These are phyloP conservation scores for Channallabes apus DNA, from an alignment of 2,797 vertebrate genomes.

Conservation along the genomic window DNA sequence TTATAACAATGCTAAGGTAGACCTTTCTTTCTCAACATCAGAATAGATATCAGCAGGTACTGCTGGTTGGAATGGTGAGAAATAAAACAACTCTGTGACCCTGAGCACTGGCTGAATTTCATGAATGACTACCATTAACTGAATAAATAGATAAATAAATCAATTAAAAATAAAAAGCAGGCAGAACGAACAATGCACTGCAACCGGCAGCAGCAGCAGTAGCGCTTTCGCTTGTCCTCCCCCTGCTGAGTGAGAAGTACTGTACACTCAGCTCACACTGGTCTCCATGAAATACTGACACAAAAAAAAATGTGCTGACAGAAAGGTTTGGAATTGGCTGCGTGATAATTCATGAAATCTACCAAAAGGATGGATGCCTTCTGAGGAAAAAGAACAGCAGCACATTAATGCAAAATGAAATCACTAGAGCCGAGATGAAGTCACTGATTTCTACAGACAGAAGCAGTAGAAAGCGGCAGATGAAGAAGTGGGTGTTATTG, in stretches of 20 bases:
- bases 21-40: not conserved
- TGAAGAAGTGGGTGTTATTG: not conserved
- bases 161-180: not conserved
- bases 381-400: not conserved
- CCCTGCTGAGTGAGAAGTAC: not conserved
- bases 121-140: constrained; percentile 18
- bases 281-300: not conserved
- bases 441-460: not conserved
- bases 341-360: not conserved
- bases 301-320: constrained; percentile 2
- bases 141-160: constrained; percentile 15
- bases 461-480: not conserved
- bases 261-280: not conserved
- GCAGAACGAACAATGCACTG: constrained; percentile 1
- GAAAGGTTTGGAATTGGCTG: not conserved
- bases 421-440: not conserved
- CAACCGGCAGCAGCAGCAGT: constrained; percentile 14
- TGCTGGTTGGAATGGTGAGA: not conserved
- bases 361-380: not conserved
- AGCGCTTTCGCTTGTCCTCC: not conserved
- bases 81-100: not conserved
- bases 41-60: not conserved
- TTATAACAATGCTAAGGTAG: not conserved
- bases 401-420: not conserved
- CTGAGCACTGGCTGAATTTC: not conserved